Conservation (phyloP, 1,140 invertebrate genomes). For the Drosophila albomicans region DNA sequence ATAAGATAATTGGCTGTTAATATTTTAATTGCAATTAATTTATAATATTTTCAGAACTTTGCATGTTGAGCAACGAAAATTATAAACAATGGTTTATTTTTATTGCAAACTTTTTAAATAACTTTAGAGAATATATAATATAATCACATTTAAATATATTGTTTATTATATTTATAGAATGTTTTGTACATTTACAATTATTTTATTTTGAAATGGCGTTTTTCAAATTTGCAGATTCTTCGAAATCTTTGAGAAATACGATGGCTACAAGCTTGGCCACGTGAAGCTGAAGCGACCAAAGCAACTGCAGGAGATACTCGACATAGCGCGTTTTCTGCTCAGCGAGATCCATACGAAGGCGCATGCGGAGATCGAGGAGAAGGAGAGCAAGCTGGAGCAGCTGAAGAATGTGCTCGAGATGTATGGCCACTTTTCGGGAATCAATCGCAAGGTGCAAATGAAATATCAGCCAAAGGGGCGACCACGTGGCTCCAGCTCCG, state of each 20-base stretch:
- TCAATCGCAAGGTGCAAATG: constrained; percentile 99
- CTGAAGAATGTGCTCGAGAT: constrained; percentile 99
- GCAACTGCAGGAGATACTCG: constrained; percentile 98
- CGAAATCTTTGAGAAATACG: constrained; percentile 99
- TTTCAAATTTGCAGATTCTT: constrained; percentile 92
- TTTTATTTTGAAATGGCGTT: not conserved
- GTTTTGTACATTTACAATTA: not conserved
- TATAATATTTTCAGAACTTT: too few relatives aligned
- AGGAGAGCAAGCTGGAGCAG: constrained; percentile 98
- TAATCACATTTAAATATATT: too few relatives aligned
- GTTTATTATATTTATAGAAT: not conserved
- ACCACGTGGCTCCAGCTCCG: constrained; percentile 96
- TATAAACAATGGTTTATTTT: too few relatives aligned
- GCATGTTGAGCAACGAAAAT: too few relatives aligned
- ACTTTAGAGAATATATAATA: too few relatives aligned
- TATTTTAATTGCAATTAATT: too few relatives aligned
- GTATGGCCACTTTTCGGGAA: constrained; percentile 99
- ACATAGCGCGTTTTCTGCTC: constrained; percentile 95
- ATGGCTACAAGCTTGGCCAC: constrained; percentile 97
- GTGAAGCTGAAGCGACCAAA: constrained; percentile 99
- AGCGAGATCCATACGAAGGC: constrained; percentile 94
- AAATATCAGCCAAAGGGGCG: constrained; percentile 99
- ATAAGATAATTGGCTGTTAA: too few relatives aligned
- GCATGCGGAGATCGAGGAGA: constrained; percentile 97
- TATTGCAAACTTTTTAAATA: too few relatives aligned